phyloP scores from a whole-genome alignment of 2,113 vertebrate genomes.

The Serilophus lunatus region DNA sequence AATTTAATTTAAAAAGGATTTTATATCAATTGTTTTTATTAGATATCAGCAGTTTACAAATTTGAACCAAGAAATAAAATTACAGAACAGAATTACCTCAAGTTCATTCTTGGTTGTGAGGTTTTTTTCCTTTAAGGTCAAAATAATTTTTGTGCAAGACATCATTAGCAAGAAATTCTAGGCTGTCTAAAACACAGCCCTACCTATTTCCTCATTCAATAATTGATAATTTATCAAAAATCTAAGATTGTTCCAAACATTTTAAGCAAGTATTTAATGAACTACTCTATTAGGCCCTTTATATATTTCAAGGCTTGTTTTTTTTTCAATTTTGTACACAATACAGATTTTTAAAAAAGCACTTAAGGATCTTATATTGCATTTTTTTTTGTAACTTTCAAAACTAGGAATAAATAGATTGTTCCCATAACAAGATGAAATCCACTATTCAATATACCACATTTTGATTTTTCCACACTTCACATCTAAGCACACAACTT shows the following conservation, averaged over 20 bases:
- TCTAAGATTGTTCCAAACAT: slow-evolving; percentile 42
- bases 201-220: neutral
- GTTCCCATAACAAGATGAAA: neutral
- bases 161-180: slow-evolving; percentile 37
- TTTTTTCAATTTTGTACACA: neutral
- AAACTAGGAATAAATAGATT: slow-evolving; percentile 36
- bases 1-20: neutral
- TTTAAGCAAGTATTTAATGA: slow-evolving; percentile 21
- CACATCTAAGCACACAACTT: neutral
- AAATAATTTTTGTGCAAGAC: slow-evolving; percentile 26
- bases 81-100: slow-evolving; percentile 50
- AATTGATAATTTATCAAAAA: slow-evolving; percentile 60
- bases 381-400: neutral
- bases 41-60: slow-evolving; percentile 57
- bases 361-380: slow-evolving; percentile 10
- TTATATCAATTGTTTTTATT: slow-evolving; percentile 62
- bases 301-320: neutral
- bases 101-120: slow-evolving; percentile 6
- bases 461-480: neutral
- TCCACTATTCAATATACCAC: neutral
- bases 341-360: neutral
- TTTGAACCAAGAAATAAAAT: slow-evolving; percentile 49
- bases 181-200: slow-evolving; percentile 75
- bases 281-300: neutral
- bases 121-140: neutral